Percentiles rank a stretch among this genome's conserved stretches.
Conservation (phyloP, 2,888 invertebrate species). For the Lepidocyrtinus sp. region DNA sequence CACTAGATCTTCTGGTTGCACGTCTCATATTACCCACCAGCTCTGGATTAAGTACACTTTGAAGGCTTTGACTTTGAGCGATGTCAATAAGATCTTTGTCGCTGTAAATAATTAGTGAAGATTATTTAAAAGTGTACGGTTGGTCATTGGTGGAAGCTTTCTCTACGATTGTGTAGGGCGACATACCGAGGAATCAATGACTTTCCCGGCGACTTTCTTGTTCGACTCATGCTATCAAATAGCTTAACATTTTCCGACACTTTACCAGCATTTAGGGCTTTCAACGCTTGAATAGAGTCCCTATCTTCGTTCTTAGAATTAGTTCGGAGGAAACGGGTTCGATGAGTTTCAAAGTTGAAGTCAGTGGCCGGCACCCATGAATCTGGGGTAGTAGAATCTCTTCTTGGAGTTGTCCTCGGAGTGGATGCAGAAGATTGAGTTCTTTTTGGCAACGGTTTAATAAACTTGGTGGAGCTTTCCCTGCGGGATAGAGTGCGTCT, state of each 20-base stretch:
- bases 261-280: conserved; percentile 80
- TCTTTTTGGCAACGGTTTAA: no score
- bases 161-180: conserved; percentile 42
- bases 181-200: conserved; percentile 63
- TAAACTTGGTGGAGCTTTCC: conserved; percentile 20
- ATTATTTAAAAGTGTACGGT: no score
- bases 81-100: no score
- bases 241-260: conserved; percentile 85
- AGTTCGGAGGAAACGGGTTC: neutral
- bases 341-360: conserved; percentile 34
- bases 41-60: no score
- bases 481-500: conserved; percentile 24
- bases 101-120: no score
- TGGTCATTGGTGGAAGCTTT: no score
- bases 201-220: conserved; percentile 53
- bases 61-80: no score
- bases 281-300: conserved; percentile 64
- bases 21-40: no score
- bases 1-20: no score
- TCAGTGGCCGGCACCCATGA: conserved; percentile 31
- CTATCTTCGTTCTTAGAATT: conserved; percentile 46
- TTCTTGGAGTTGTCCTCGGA: neutral
- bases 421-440: no score
- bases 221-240: conserved; percentile 77
- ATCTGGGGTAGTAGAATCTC: neutral